phyloP scores from a whole-genome alignment of 2,113 vertebrate genomes.

The Elephantulus edwardii region DNA sequence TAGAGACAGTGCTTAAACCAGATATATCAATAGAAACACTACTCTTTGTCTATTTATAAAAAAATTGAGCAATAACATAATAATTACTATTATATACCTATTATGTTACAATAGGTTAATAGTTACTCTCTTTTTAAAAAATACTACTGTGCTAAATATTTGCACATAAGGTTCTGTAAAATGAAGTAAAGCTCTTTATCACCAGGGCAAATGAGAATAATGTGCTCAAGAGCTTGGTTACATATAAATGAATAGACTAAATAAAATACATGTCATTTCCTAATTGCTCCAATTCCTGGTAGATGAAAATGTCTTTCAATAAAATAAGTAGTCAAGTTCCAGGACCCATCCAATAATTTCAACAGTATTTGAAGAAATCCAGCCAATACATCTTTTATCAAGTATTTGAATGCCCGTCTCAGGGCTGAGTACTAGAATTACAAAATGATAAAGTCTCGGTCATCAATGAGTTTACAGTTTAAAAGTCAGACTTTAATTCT shows the following conservation, averaged over 20 bases:
- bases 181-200: not conserved
- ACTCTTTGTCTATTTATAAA: slow-evolving; percentile 15
- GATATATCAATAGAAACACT: slow-evolving; percentile 22
- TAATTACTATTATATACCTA: too few species aligned
- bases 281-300: not conserved
- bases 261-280: slow-evolving; percentile 2
- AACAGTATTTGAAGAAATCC: slow-evolving; percentile 5
- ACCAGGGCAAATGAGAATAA: not conserved
- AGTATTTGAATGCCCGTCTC: not conserved
- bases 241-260: not conserved
- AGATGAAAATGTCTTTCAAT: slow-evolving; percentile 48
- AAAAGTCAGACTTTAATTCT: slow-evolving; percentile 1
- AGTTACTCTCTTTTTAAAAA: slow-evolving; percentile 2
- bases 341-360: slow-evolving; percentile 5
- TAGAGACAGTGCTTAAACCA: not conserved
- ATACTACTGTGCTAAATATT: not conserved
- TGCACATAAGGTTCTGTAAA: not conserved
- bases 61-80: not conserved
- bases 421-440: not conserved
- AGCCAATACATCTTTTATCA: not conserved
- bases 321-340: slow-evolving; percentile 3
- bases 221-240: not conserved
- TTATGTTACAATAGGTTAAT: too few species aligned
- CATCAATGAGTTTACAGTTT: not conserved
- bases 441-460: not conserved